Evolutionary conservation across 2,888 invertebrate genomes (phyloP), one percentile per base, ranked within the genome.

Genomic region (Gari tellinella): DNA sequence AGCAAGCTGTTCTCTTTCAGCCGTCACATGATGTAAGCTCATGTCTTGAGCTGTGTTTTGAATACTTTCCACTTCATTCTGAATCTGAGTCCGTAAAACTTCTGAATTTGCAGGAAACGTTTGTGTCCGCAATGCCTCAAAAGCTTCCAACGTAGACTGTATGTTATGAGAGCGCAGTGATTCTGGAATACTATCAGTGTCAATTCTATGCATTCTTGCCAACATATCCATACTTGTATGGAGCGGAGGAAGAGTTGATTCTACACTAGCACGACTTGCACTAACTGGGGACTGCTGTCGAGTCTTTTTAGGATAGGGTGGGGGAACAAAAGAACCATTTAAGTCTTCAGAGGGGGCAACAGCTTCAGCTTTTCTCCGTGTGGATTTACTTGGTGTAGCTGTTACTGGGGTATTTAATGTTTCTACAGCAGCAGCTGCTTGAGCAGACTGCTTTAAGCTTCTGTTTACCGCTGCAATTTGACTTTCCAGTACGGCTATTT

Each of bases 151-250:
- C 8, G 78, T 78, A 25, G 78, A 78, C 40, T 69, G 69, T 37
- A 78, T 78, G 46, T 78, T 78, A 61, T 78, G 78, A 55, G 78
- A 78, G 21, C 78, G 52, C 48, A 78, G 61, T 52, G 78, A 78
- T 57, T 78, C 78, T 2, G 78, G 78, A 23, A 78, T 78, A 55
- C 72, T 70, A 17, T 78, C 78, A 8, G 73, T 64, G 40, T 78
- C 78, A 15, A 78, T 53, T 45, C 78, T 62, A 45, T 78, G 78
- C 61, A 78, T 69, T 37, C 78, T 52, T 2, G 78, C 73, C 43
- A 78, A 31, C 63, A 78, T 78, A 23, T 78, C 78, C 78, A 78
- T 78, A n/a, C 73, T 73, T 45, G 78, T 60, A 63, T 78, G 78
- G 26, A 78, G 65, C 14, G 72, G 78, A 43, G 78, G 73, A 38